These are phyloP conservation scores for Microtus ochrogaster DNA, from an alignment of 2,113 vertebrate genomes.

Conservation along the genomic window DNA sequence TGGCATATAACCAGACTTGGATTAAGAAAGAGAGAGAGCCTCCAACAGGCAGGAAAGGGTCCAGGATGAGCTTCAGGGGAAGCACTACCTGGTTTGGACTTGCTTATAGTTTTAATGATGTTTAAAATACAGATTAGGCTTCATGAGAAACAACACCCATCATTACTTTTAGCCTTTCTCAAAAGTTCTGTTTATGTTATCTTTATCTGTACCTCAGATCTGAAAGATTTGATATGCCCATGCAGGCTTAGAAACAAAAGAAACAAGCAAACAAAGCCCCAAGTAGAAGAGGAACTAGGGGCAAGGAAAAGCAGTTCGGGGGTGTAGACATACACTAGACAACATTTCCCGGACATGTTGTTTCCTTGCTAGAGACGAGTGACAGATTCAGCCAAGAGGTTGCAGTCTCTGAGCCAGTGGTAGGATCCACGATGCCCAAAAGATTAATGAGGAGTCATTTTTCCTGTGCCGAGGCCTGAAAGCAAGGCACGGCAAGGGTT, in stretches of 20 bases:
- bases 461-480: not conserved
- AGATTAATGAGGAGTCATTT: not conserved
- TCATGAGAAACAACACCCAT: not conserved
- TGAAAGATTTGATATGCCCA: not conserved
- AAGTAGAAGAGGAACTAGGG: not conserved
- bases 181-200: not conserved
- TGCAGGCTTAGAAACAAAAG: not conserved
- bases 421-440: not conserved
- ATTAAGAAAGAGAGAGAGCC: not conserved
- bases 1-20: not conserved
- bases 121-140: constrained; percentile 38
- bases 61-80: constrained; percentile 9
- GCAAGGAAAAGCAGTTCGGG: not conserved
- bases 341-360: not conserved
- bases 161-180: not conserved
- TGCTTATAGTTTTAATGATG: not conserved
- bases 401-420: not conserved
- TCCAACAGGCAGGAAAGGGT: not conserved
- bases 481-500: not conserved
- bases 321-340: not conserved
- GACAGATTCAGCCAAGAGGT: not conserved
- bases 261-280: not conserved
- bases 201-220: constrained; percentile 11
- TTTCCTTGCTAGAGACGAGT: constrained; percentile 1
- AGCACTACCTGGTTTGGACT: not conserved